phyloP scores from a whole-genome alignment of 2,888 invertebrate species.

The Agonopterix arenella region DNA sequence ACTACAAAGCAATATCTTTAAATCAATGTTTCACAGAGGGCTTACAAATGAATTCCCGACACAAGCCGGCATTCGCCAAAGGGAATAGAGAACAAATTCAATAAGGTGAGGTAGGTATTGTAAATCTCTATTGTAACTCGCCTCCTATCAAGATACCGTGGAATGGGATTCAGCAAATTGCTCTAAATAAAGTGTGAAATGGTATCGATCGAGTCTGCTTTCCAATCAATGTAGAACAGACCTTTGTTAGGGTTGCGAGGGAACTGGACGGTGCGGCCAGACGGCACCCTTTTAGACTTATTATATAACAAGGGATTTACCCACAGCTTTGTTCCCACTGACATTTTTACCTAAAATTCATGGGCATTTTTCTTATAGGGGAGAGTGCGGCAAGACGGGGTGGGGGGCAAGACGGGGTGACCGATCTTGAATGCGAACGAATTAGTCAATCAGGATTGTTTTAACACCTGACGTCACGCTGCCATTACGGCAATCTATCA shows the following conservation, averaged over 20 bases:
- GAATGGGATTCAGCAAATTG: conserved; percentile 30
- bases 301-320: too few relatives aligned
- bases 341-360: too few relatives aligned
- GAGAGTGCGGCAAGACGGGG: too few relatives aligned
- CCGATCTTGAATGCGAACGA: too few relatives aligned
- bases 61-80: conserved; percentile 13
- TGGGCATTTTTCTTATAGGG: too few relatives aligned
- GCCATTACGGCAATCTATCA: too few relatives aligned
- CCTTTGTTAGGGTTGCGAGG: neutral
- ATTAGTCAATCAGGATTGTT: too few relatives aligned
- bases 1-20: conserved; percentile 1
- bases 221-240: conserved; percentile 1
- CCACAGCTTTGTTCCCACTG: too few relatives aligned
- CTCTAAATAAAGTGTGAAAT: conserved; percentile 33
- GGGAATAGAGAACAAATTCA: conserved; percentile 38
- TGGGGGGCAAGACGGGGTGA: too few relatives aligned
- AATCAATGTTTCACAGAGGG: conserved; percentile 7
- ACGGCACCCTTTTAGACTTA: too few relatives aligned
- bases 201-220: conserved; percentile 7
- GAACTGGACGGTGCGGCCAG: too few relatives aligned
- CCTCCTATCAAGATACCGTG: conserved; percentile 39
- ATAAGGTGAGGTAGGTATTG: conserved; percentile 33
- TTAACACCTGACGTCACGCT: too few relatives aligned
- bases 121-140: conserved; percentile 50
- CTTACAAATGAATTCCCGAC: conserved; percentile 32